Evolutionary conservation across 2,888 invertebrate genomes (phyloP).

Genomic region (Meloe dianella): DNA sequence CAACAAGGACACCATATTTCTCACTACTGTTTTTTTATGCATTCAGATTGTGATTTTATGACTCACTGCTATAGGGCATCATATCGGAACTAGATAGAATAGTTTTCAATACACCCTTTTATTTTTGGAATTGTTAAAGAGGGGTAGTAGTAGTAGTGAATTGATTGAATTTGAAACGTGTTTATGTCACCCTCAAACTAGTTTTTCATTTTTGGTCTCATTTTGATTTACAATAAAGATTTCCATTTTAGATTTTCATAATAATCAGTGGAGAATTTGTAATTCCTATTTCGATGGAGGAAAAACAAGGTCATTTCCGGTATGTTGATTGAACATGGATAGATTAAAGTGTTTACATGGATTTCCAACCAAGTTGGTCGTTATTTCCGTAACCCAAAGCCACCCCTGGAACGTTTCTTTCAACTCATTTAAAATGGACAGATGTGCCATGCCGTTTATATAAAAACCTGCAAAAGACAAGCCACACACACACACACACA

Average conservation of each 20-base stretch:
- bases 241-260: too few species aligned
- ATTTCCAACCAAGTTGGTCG: slow-evolving; percentile 16
- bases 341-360: slow-evolving; percentile 11
- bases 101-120: background rate
- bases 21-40: background rate
- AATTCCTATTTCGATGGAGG: too few species aligned
- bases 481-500: slow-evolving; percentile 41
- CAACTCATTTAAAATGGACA: slow-evolving; percentile 31
- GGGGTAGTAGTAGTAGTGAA: background rate
- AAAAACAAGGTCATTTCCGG: slow-evolving; percentile 3
- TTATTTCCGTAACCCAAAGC: slow-evolving; percentile 16
- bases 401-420: slow-evolving; percentile 36
- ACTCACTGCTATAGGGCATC: background rate
- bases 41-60: slow-evolving; percentile 1
- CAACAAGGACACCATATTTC: background rate
- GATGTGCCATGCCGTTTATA: slow-evolving; percentile 37
- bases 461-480: slow-evolving; percentile 46
- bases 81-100: slow-evolving; percentile 5
- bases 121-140: background rate
- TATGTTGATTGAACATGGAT: background rate
- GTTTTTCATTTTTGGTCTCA: background rate
- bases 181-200: background rate
- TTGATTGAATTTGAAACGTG: slow-evolving; percentile 1
- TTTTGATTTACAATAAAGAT: too few species aligned
- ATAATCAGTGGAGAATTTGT: too few species aligned